These are phyloP conservation scores for Apis laboriosa DNA, from an alignment of 1,140 invertebrate species.

Conservation along the genomic window DNA sequence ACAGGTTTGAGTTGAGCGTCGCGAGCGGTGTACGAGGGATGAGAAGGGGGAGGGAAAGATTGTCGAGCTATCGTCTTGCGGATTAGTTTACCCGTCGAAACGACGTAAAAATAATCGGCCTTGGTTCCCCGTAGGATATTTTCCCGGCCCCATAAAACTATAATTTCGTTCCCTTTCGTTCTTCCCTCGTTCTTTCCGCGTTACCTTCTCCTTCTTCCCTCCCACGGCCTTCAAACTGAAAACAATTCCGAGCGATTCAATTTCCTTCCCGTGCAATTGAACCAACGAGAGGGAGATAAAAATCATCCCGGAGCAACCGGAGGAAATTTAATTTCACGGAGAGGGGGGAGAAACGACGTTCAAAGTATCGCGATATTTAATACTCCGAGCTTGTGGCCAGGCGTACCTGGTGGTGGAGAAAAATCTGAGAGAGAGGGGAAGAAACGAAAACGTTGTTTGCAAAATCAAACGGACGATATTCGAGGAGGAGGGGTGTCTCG, in stretches of 20 bases:
- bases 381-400: not conserved
- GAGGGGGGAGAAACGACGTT: conserved; percentile 21
- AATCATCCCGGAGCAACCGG: conserved; percentile 23
- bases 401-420: not conserved
- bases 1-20: too few species aligned
- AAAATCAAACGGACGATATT: not conserved
- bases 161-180: conserved; percentile 32
- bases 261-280: conserved; percentile 37
- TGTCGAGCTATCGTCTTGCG: conserved; percentile 40
- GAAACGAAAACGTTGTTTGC: not conserved
- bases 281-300: conserved; percentile 20
- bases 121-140: conserved; percentile 1
- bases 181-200: not conserved
- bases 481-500: too few species aligned
- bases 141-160: conserved; percentile 17
- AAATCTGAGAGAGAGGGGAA: not conserved
- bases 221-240: conserved; percentile 18
- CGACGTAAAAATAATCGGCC: conserved; percentile 44
- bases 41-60: conserved; percentile 16
- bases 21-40: conserved; percentile 5
- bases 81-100: conserved; percentile 8
- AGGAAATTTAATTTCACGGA: conserved; percentile 31
- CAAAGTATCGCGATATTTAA: conserved; percentile 39
- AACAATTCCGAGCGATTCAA: conserved; percentile 49
- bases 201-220: too few species aligned